Base-by-base conservation (phyloP, 1,140 invertebrate species). In the Branchinecta lynchi region DNA sequence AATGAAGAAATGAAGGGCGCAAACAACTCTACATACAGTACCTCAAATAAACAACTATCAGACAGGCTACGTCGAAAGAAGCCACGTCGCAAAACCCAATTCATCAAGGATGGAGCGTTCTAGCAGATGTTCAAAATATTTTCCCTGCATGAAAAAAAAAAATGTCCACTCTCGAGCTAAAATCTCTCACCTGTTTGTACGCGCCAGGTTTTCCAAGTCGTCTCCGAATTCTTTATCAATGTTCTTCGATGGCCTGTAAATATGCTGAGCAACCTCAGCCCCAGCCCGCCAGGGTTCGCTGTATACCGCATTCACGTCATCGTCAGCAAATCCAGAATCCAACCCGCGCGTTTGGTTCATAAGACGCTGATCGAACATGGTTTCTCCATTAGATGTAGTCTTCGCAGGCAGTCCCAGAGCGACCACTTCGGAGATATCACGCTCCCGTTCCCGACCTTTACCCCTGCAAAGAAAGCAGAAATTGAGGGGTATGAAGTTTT, bases 351-450 rank as follows among this genome's bases (percentile, higher is more conserved):
- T 88, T 72, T 93, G 93, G 76, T 98, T 97, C 77, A 99, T 98
- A 5, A 99, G 81, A 67, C 97, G 81, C 75, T 96, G 91, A 81
- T 99, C 97, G 79, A 98, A 99, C 77, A 96, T 87, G 0, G 86
- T 85, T 77, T 97, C 94, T 0, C 86, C 87, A 32, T 83, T 82
- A 9, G 82, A 81, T 44, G 81, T 76, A 7, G 84, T 84, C 75
- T 93, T 93, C 6, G 93, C 91, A 0, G 96, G 96, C 77, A 98
- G 78, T 7, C 96, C 96, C 7, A 99, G 81, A 0, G 96, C 97
- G 75, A 99, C 98, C 81, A 98, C 93, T 78, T 99, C 96, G 71
- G 92, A 96, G 70, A 99, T 96, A 77, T 99, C 97, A 32, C 96
- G 84, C 74, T 99, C 97, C 6, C 93, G 82, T 75, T 98, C 92